These are phyloP conservation scores for Lepidochrysops patricia DNA, from an alignment of 2,888 invertebrate genomes.

Conservation along the genomic window DNA sequence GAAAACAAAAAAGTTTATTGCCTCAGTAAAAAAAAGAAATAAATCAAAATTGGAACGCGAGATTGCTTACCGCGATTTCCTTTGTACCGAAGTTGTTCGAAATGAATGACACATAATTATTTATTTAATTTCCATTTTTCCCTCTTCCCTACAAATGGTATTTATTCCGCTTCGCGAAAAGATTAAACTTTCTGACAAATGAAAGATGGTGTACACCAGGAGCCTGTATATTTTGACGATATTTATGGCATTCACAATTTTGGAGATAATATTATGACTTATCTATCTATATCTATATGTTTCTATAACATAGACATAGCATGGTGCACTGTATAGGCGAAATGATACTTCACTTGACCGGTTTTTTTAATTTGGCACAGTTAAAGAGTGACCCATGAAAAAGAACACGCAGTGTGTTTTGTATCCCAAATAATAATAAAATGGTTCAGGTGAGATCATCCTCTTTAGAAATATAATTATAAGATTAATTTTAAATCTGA, in stretches of 20 bases:
- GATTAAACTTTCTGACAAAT: conserved; percentile 5
- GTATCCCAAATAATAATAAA: too few relatives aligned
- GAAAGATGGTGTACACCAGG: neutral
- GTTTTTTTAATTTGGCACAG: too few relatives aligned
- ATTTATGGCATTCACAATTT: too few relatives aligned
- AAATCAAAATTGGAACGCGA: neutral
- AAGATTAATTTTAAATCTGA: neutral
- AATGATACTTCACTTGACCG: too few relatives aligned
- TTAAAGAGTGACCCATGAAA: too few relatives aligned
- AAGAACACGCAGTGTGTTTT: too few relatives aligned
- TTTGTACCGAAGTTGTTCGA: neutral
- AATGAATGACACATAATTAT: conserved; percentile 4
- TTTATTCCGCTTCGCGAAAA: neutral
- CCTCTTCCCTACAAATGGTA: neutral
- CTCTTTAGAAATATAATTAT: neutral
- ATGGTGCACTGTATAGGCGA: too few relatives aligned
- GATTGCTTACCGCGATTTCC: neutral
- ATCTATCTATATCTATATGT: too few relatives aligned
- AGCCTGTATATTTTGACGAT: neutral
- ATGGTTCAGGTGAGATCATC: too few relatives aligned
- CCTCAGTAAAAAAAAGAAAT: neutral
- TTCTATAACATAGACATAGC: too few relatives aligned
- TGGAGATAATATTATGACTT: too few relatives aligned
- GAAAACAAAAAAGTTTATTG: neutral
- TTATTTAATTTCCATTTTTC: conserved; percentile 3